These are phyloP conservation scores for Oeneis ivallda DNA, from an alignment of 2,888 invertebrate species.

Conservation along the genomic window DNA sequence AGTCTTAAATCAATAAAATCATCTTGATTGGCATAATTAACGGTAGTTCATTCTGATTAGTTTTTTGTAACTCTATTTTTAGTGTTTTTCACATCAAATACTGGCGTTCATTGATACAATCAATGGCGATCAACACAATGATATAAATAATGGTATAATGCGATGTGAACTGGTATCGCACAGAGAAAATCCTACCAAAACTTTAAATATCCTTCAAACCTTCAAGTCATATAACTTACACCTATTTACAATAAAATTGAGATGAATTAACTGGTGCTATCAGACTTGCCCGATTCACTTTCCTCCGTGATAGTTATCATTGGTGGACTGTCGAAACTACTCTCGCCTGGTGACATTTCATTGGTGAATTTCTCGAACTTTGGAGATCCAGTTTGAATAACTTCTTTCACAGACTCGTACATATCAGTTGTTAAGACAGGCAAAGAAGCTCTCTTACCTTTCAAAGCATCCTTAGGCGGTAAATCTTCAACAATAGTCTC, in stretches of 20 bases:
- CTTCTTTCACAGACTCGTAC: constrained; percentile 81
- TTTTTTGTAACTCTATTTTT: neutral
- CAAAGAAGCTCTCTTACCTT: constrained; percentile 68
- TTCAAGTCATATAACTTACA: constrained; percentile 42
- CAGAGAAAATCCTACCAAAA: constrained; percentile 40
- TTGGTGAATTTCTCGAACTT: constrained; percentile 82
- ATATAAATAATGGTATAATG: neutral
- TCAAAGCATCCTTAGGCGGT: constrained; percentile 58
- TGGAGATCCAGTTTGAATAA: constrained; percentile 77
- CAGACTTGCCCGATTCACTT: constrained; percentile 67
- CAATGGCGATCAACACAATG: too few species aligned
- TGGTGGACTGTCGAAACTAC: constrained; percentile 57
- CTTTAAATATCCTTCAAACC: constrained; percentile 35
- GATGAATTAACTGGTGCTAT: constrained; percentile 68
- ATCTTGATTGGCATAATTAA: neutral
- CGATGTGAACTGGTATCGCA: constrained; percentile 32
- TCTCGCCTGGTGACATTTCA: constrained; percentile 72
- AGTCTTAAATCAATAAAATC: constrained; percentile 4
- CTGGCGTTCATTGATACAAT: too few species aligned
- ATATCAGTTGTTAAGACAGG: constrained; percentile 75
- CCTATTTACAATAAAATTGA: constrained; percentile 53
- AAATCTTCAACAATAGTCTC: constrained; percentile 70
- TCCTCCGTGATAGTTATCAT: constrained; percentile 79
- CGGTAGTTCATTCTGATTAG: neutral
- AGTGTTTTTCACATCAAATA: too few species aligned